Conservation (phyloP, 2,888 invertebrate species). For the Caenorhabditis sulstoni region DNA sequence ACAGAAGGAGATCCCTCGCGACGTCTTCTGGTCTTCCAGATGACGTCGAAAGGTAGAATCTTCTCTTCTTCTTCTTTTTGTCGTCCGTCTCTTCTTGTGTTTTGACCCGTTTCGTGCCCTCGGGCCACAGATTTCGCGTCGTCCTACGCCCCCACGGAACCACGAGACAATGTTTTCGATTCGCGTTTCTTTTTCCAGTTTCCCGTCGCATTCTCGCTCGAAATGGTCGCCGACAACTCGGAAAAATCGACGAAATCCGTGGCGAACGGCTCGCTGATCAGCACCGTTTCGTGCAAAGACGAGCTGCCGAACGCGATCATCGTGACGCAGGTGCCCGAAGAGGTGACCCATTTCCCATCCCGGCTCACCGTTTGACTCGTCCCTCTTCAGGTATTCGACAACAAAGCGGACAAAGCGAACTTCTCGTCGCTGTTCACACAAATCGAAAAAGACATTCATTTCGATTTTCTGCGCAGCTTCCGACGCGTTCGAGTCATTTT, state of each 20-base stretch:
- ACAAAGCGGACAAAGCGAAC: constrained; percentile 74
- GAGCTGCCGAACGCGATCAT: constrained; percentile 80
- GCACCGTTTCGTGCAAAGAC: constrained; percentile 70
- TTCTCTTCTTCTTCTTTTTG: neutral
- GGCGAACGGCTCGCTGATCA: constrained; percentile 53
- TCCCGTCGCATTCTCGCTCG: neutral
- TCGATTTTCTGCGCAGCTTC: constrained; percentile 97
- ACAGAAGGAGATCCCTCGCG: no score
- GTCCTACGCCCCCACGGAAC: constrained; percentile 23
- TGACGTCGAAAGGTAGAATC: neutral
- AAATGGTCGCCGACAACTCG: constrained; percentile 60
- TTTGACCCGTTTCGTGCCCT: constrained; percentile 44
- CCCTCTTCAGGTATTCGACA: constrained; percentile 71
- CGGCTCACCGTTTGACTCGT: neutral
- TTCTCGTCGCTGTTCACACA: constrained; percentile 91
- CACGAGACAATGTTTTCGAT: constrained; percentile 1
- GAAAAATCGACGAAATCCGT: constrained; percentile 57
- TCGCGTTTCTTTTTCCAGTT: no score
- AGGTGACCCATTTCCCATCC: constrained; percentile 53
- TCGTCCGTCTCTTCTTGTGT: neutral
- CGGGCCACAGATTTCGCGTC: constrained; percentile 37
- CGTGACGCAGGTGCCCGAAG: constrained; percentile 74
- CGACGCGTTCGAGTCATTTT: constrained; percentile 73
- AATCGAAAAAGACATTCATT: constrained; percentile 89
- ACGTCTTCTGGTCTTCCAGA: constrained; percentile 3